These are phyloP conservation scores for Leucophenga varia DNA, from an alignment of 1,140 invertebrate species.

Conservation along the genomic window DNA sequence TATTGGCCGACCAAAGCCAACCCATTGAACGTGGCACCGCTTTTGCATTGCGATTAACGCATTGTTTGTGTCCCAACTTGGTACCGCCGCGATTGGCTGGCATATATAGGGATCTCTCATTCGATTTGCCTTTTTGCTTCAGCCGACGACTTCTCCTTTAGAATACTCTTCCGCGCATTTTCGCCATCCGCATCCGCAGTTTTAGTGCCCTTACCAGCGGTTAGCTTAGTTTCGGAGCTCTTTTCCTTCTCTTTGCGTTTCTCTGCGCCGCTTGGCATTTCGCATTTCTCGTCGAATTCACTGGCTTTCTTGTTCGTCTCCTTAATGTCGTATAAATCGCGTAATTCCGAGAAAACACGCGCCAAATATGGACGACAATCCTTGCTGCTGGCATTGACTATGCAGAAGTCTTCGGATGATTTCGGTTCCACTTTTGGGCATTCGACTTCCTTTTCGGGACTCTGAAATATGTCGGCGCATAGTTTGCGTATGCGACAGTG, in stretches of 20 bases:
- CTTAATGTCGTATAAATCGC: constrained; percentile 41
- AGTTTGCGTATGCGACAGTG: constrained; percentile 42
- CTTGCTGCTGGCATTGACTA: constrained; percentile 19
- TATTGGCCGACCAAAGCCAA: constrained; percentile 39
- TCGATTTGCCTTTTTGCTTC: background rate
- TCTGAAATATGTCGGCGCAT: constrained; percentile 37
- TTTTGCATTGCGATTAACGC: constrained; percentile 18
- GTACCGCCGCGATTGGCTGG: background rate
- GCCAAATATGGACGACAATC: constrained; percentile 39
- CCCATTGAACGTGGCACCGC: constrained; percentile 38
- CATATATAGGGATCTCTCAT: background rate
- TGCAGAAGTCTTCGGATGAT: constrained; percentile 21
- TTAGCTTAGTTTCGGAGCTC: background rate
- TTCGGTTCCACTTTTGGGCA: constrained; percentile 15
- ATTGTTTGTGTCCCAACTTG: constrained; percentile 27
- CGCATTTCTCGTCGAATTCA: constrained; percentile 22
- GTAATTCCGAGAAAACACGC: constrained; percentile 43
- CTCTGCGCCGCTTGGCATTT: background rate
- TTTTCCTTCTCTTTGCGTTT: background rate
- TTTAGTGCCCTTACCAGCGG: background rate
- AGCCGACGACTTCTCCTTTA: background rate
- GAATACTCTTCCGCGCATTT: background rate
- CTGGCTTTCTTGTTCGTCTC: constrained; percentile 17
- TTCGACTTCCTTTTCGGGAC: constrained; percentile 1
- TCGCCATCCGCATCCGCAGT: background rate